phyloP scores from a whole-genome alignment of 2,888 invertebrate genomes.

The Acleris emargana region DNA sequence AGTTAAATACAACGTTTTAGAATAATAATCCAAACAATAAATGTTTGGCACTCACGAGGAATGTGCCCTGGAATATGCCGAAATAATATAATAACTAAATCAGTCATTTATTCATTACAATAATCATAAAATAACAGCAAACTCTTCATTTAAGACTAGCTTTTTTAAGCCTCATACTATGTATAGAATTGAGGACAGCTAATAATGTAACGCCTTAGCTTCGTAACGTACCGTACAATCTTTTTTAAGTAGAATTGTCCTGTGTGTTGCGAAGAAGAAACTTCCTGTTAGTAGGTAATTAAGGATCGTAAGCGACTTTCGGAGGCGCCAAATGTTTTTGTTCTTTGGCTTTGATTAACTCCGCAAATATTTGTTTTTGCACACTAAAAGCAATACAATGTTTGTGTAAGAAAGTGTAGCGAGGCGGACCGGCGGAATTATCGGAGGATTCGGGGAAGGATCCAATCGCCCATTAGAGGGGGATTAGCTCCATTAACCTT shows the following conservation, averaged over 20 bases:
- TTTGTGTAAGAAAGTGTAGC: slow-evolving; percentile 32
- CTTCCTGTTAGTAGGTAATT: not conserved
- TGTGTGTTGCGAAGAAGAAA: not conserved
- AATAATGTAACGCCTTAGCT: not conserved
- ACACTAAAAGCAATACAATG: slow-evolving; percentile 32
- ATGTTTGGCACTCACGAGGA: too few relatives aligned
- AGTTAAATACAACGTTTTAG: too few relatives aligned
- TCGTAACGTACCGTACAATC: not conserved
- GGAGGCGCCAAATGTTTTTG: too few relatives aligned
- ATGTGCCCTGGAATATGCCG: too few relatives aligned
- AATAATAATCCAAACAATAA: too few relatives aligned
- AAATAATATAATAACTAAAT: too few relatives aligned
- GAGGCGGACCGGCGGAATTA: slow-evolving; percentile 23
- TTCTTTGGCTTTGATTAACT: slow-evolving; percentile 11
- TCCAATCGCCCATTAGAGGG: slow-evolving; percentile 55
- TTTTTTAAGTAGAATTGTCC: too few relatives aligned
- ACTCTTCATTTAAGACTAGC: too few relatives aligned
- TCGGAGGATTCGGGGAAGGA: slow-evolving; percentile 39
- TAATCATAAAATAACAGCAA: too few relatives aligned
- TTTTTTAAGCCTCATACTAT: too few relatives aligned
- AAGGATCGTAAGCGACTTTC: not conserved
- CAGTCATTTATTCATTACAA: too few relatives aligned
- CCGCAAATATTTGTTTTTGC: slow-evolving; percentile 28
- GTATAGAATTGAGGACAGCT: not conserved
- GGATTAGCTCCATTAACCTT: slow-evolving; percentile 59